Evolutionary conservation across 2,888 invertebrate genomes (phyloP), one percentile per base, ranked within the genome.

Genomic region (Microdon myrmicae): DNA sequence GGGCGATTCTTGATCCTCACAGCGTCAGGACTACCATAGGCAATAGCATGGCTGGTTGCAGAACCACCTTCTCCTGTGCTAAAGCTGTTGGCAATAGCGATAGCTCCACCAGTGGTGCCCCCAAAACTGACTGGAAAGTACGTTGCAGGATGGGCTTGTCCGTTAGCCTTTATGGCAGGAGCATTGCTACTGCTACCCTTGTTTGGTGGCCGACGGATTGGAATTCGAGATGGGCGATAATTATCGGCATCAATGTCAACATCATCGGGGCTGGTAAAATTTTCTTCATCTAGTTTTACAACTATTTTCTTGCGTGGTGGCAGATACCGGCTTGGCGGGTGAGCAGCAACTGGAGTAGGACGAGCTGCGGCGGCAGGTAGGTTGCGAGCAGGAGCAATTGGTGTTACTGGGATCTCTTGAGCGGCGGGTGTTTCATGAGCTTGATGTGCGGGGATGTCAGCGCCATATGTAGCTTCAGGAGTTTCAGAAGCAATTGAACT

Each of bases 11-110:
- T 75, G 19, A 72, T 70, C 43, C 73, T 73, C 3, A 68, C 75
- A 9, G 73, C 69, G 12, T 79, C 76, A 19, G 80, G 80, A 1
- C 75, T 74, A 17, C 80, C 80, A 43, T 80, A 80, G 16, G 80
- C 80, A 26, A 78, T 79, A 53, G 80, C 80, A 47, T 78, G 79
- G 38, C 79, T 79, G 20, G 78, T 77, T 51, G 80, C 80, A 2
- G 78, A 71, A 14, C 80, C 80, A 41, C 79, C 78, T 68, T 79
- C 79, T 8, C 80, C 80, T 9, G 80, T 80, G 71, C 79, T 79
- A 69, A 77, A 80, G 19, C 79, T 76, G 68, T 80, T 80, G 68
- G 80, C 80, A 69, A 80, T 78, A 43, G 80, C 80, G 64, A 80
- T 79, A 26, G 80, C 79, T 38, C 80, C 80, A 20, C 79, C 77